Conservation (phyloP, 2,113 vertebrate genomes). For the Passerina amoena region DNA sequence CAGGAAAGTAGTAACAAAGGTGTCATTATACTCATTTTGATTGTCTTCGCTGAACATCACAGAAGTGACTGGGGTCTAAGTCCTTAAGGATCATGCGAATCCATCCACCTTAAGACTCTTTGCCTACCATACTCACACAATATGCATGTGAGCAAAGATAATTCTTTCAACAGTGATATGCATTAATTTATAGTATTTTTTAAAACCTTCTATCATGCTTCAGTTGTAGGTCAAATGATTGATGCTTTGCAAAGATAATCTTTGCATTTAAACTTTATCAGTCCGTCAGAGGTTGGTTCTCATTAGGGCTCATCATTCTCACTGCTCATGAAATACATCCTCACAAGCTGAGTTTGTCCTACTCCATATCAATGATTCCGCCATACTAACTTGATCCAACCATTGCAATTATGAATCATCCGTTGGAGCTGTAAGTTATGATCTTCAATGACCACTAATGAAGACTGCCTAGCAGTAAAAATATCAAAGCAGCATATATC, state of each 20-base stretch:
- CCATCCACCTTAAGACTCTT: neutral
- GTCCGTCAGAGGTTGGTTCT: constrained; percentile 14
- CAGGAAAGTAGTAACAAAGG: neutral
- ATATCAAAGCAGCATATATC: constrained; percentile 65
- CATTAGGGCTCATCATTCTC: constrained; percentile 48
- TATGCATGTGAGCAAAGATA: neutral
- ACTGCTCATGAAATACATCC: constrained; percentile 44
- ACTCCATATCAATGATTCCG: neutral
- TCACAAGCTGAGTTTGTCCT: neutral
- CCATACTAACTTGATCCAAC: neutral
- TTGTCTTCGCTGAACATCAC: neutral
- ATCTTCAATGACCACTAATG: constrained; percentile 46
- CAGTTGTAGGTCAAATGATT: constrained; percentile 51
- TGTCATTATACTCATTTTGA: neutral
- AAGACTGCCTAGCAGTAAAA: constrained; percentile 60
- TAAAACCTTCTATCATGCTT: constrained; percentile 27
- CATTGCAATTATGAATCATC: constrained; percentile 53
- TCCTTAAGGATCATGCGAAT: neutral
- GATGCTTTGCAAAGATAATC: constrained; percentile 38
- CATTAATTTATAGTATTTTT: constrained; percentile 25
- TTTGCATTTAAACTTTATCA: constrained; percentile 37
- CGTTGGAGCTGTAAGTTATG: neutral
- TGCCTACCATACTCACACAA: neutral
- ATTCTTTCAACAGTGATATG: neutral
- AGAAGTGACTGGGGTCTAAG: neutral